Base-by-base conservation (phyloP, 2,888 invertebrate species). In the Microplitis deprimator region DNA sequence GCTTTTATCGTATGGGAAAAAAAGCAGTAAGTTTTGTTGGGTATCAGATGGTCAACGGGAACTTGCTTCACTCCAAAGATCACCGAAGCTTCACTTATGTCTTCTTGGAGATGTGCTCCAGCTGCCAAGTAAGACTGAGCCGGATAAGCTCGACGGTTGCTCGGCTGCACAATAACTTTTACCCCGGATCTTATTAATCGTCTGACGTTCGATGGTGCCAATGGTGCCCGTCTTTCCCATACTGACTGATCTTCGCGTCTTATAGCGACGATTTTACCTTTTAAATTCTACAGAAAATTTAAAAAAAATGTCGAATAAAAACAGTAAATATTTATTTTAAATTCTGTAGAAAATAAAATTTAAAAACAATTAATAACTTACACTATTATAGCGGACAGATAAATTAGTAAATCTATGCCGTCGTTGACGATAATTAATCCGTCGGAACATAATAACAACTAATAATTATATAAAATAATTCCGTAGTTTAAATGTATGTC, bases 1-100 rank as follows among this genome's bases (percentile, higher is more conserved):
- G 98, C 99, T 90, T 99, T 99, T 85, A 99, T 99, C 0, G 99
- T 99, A 89, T 99, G 99, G 0, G 99, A 99, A 90, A 99, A 99
- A 90, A 99, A 96, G 85, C 98, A 98, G 88, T 99, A 99, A 0
- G 99, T 99, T 91, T 98, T 98, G 87, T 98, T 95, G 0, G 98
- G 97, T 79, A 98, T 94, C 8, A 99, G 92, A 62, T 96, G 93
- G 86, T 98, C 98, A 7, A 97, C 93, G 0, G 98, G 98, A 0
- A 96, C 95, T 90, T 97, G 96, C 87, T 99, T 99, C 5, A 99
- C 99, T 0, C 99, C 99, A 86, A 99, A 97, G 84, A 99, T 98
- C 0, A 99, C 95, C 64, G 94, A 95, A 0, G 99, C 98, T 86
- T 98, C 97, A 83, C 96, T 96, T 78, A 99, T 96, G 88, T 99